Conservation (phyloP, 2,113 vertebrate species). For the Muscicapa adusta region DNA sequence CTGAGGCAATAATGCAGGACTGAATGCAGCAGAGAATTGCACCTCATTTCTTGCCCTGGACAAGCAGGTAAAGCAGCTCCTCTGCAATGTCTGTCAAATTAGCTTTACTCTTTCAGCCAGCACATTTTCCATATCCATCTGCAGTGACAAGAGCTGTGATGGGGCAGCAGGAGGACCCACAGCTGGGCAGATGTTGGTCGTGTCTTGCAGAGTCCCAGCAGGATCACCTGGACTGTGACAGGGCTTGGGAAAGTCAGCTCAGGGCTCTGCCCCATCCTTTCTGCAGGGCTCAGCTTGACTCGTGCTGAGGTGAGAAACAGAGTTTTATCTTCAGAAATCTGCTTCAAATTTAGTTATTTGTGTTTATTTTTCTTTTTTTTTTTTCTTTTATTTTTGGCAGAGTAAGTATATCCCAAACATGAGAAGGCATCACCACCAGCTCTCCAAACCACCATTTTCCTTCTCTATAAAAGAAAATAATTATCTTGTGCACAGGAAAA, state of each 20-base stretch:
- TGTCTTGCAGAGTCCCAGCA: background rate
- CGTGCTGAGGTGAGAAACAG: background rate
- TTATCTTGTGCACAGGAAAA: background rate
- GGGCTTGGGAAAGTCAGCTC: background rate
- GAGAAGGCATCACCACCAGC: background rate
- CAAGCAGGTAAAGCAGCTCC: background rate
- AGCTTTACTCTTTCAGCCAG: background rate
- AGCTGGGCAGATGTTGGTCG: background rate
- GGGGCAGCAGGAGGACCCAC: background rate
- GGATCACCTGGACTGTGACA: background rate
- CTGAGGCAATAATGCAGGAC: background rate
- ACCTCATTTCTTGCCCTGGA: accelerated
- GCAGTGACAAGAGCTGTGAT: background rate
- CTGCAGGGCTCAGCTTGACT: background rate
- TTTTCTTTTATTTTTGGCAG: background rate
- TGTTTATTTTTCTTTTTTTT: background rate
- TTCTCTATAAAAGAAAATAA: background rate
- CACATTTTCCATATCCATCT: background rate
- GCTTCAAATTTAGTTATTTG: background rate
- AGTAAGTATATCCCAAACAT: background rate
- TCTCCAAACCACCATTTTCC: background rate
- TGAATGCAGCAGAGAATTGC: background rate
- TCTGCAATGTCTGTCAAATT: background rate
- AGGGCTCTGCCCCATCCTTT: background rate
- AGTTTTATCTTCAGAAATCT: background rate